These are phyloP conservation scores for Tauraco erythrolophus DNA, from an alignment of 2,113 vertebrate species.

Conservation along the genomic window DNA sequence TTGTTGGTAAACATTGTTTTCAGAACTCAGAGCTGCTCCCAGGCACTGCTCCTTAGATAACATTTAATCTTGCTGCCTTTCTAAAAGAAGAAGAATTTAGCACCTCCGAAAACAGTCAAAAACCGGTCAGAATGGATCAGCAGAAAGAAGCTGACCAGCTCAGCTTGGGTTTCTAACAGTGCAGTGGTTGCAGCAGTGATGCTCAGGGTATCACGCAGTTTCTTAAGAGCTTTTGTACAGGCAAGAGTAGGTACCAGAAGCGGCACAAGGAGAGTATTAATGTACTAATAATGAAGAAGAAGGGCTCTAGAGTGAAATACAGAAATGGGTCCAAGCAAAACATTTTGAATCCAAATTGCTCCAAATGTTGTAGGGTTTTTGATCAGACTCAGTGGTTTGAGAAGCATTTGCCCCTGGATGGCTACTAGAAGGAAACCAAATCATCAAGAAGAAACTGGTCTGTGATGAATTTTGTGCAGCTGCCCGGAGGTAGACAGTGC, in stretches of 20 bases:
- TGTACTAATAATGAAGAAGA: background rate
- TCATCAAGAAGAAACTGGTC: background rate
- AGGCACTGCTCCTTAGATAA: background rate
- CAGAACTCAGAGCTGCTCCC: background rate
- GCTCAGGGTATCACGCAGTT: background rate
- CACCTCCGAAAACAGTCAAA: background rate
- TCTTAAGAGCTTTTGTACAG: background rate
- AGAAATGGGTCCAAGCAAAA: slow-evolving; percentile 32
- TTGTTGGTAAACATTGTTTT: background rate
- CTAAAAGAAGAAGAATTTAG: background rate
- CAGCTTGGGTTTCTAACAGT: background rate
- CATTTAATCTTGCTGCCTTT: background rate
- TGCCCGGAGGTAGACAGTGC: background rate
- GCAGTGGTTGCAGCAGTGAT: background rate
- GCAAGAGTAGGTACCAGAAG: background rate
- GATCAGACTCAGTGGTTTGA: slow-evolving; percentile 2
- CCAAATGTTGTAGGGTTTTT: background rate
- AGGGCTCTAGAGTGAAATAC: slow-evolving; percentile 15
- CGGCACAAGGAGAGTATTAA: background rate
- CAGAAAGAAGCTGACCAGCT: background rate
- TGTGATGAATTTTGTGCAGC: background rate
- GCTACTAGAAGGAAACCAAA: background rate
- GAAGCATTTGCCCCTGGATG: background rate
- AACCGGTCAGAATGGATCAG: background rate
- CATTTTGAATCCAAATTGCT: slow-evolving; percentile 13